These are phyloP conservation scores for Glaucopsyche alexis DNA, from an alignment of 2,888 invertebrate genomes.

Conservation along the genomic window DNA sequence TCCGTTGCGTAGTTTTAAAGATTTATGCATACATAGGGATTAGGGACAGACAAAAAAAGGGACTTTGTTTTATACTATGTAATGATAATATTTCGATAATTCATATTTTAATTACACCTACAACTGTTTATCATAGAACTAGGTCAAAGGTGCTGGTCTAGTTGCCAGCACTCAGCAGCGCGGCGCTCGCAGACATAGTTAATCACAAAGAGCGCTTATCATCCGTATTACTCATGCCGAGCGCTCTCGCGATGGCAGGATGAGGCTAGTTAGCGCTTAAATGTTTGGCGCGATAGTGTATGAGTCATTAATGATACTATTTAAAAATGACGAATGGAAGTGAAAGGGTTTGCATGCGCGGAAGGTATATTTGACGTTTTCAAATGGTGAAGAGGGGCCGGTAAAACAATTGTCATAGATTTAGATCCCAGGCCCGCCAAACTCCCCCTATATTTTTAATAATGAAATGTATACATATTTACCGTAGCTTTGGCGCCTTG, in stretches of 20 bases:
- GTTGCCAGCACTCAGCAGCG: slow-evolving; percentile 15
- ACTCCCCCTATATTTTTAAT: too few species aligned
- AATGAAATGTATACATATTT: too few species aligned
- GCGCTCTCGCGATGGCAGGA: slow-evolving; percentile 33
- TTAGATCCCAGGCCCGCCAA: too few species aligned
- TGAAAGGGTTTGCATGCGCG: background rate
- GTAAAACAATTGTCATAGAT: too few species aligned
- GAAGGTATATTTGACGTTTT: background rate
- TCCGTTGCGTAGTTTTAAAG: too few species aligned
- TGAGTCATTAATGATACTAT: slow-evolving; percentile 6
- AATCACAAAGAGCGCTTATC: slow-evolving; percentile 33
- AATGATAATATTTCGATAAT: too few species aligned
- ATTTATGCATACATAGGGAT: too few species aligned
- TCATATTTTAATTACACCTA: too few species aligned
- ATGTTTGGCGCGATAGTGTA: slow-evolving; percentile 35
- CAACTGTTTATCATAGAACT: slow-evolving; percentile 8
- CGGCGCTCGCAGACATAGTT: slow-evolving; percentile 17
- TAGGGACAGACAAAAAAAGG: too few species aligned
- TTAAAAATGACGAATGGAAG: background rate
- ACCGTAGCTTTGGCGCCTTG: too few species aligned
- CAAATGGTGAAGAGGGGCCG: too few species aligned
- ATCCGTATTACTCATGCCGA: slow-evolving; percentile 36
- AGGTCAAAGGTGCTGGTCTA: slow-evolving; percentile 8
- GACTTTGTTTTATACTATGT: too few species aligned
- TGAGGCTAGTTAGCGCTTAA: slow-evolving; percentile 37